Base-by-base conservation (phyloP, 2,113 vertebrate genomes). In the Siphamia tubifer region DNA sequence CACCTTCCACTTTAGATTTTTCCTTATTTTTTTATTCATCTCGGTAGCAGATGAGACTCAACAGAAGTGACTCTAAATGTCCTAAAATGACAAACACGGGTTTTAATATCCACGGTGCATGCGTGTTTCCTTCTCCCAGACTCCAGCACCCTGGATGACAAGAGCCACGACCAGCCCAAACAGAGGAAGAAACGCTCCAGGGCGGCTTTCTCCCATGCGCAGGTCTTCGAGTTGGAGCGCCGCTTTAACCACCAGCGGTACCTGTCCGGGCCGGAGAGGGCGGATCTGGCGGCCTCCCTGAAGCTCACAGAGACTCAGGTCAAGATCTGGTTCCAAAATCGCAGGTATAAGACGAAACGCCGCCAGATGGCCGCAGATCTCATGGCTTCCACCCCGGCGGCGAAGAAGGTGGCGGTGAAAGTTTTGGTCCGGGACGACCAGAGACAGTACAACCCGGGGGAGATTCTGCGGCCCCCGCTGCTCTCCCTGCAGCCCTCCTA, bases 261-360 rank as follows among this genome's bases (percentile, higher is more conserved):
- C 90, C 89, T 99, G 49, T 99, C 97, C 2, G 98, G 97, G 6
- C 98, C 98, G 0, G 98, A 99, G 84, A 94, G 98, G 19, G 98
- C 97, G 1, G 98, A 99, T 83, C 91, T 99, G 81, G 98, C 98
- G 4, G 96, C 98, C 68, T 97, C 97, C 1, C 91, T 99, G 57
- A 98, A 99, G 77, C 96, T 99, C 74, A 99, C 97, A 25, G 98
- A 99, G 91, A 99, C 98, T 5, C 98, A 99, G 89, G 98, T 97
- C 83, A 99, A 99, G 88, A 99, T 99, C 86, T 99, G 98, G 98
- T 98, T 99, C 91, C 98, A 99, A 91, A 99, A 98, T 92, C 96
- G 98, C n/a, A 92, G 98, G 38, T 99, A 99, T 90, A 99, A 99
- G 90, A 99, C 98, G 82, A 99, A 99, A 77, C 91, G 98, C 54